Base-by-base conservation (phyloP, 2,797 vertebrate species). In the Agapornis canus region DNA sequence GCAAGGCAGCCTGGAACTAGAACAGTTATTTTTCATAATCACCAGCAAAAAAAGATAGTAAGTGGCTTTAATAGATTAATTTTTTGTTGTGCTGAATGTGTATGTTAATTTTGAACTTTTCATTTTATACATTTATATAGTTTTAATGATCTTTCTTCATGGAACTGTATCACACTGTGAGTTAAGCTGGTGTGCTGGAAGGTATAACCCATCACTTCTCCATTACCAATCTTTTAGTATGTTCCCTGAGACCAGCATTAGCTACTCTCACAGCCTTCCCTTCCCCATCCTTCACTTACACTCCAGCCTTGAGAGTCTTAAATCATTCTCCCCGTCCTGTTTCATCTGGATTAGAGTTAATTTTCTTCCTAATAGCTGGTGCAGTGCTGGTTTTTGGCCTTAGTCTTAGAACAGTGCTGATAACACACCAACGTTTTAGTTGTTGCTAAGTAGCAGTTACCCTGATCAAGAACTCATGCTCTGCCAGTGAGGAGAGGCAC, bases 1-100 rank as follows among this genome's bases (percentile, higher is more conserved):
- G 94, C 97, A 61, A 98, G 98, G 97, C 98, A 97, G 77, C 96
- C 98, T 26, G 81, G 97, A 16, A 98, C 97, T n/a, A 89, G 90
- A 96, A 93, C 82, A 26, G 69, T 82, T 42, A 20, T 86, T 89
- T 95, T 93, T 81, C 81, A 23, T 68, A 95, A 68, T 66, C 92
- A 75, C n/a, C 96, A 70, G 52, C 60, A 90, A 76, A 93, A 97
- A 80, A 90, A 86, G 93, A 97, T 98, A 96, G 97, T 26, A 78
- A 66, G 19, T 64, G 39, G 26, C 16, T 82, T 86, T 43, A 75
- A 61, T 22, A 32, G 54, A 64, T 59, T 45, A 0, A n/a, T 86
- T 85, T 91, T 94, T 81, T 25, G 39, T 35, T 83, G 31, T 78
- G 39, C 31, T 87, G 60, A 57, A 37, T 61, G 60, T 39, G 3